Evolutionary conservation across 2,797 vertebrate genomes (phyloP).

Genomic region (Micromesistius poutassou): DNA sequence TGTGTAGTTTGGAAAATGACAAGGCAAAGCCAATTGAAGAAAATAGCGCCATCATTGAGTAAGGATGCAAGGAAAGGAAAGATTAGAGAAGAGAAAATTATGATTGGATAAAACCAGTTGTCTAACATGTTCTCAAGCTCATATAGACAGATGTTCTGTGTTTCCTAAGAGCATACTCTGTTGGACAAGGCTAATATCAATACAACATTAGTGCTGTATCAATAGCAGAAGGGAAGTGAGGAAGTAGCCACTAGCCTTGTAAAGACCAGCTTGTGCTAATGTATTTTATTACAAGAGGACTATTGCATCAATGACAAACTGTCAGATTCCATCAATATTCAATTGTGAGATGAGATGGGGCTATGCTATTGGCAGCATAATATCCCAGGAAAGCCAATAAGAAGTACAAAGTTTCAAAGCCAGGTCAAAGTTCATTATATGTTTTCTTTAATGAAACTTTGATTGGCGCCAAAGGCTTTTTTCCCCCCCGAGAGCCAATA

Average conservation of each 20-base stretch:
- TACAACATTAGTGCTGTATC: not conserved
- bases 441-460: not conserved
- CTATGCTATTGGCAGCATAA: not conserved
- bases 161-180: not conserved
- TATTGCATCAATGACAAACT: not conserved
- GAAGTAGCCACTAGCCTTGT: not conserved
- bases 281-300: not conserved
- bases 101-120: not conserved
- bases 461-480: not conserved
- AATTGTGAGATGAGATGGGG: not conserved
- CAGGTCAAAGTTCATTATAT: not conserved
- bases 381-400: not conserved
- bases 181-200: not conserved
- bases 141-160: too few relatives aligned
- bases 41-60: not conserved
- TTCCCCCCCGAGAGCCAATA: not conserved
- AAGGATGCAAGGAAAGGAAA: not conserved
- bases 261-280: not conserved
- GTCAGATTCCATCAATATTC: not conserved
- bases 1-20: not conserved
- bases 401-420: not conserved
- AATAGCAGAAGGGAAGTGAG: not conserved
- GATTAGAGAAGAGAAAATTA: not conserved
- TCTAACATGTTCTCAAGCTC: not conserved
- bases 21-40: not conserved